Conservation (phyloP, 2,113 vertebrate genomes). For the Pluvialis apricaria region DNA sequence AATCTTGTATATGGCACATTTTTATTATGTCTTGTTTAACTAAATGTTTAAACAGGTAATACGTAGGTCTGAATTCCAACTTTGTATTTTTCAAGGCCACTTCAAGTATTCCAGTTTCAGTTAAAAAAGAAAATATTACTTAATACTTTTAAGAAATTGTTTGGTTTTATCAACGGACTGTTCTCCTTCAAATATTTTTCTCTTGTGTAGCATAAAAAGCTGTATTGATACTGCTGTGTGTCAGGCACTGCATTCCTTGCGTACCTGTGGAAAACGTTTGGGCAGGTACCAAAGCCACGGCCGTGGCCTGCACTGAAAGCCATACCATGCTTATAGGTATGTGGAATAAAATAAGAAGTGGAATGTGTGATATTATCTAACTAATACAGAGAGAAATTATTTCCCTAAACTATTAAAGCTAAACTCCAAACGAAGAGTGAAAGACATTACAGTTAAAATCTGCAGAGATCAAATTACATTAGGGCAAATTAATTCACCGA, state of each 20-base stretch:
- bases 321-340: not conserved
- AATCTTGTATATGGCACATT: conserved; percentile 21
- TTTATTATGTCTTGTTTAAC: conserved; percentile 33
- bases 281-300: conserved; percentile 1
- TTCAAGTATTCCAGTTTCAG: not conserved
- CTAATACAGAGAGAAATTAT: not conserved
- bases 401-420: conserved; percentile 3
- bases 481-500: conserved; percentile 21
- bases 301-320: not conserved
- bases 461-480: conserved; percentile 38
- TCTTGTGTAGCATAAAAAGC: conserved; percentile 38
- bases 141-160: not conserved
- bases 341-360: not conserved
- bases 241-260: conserved; percentile 4
- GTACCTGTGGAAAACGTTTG: not conserved
- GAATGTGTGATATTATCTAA: not conserved
- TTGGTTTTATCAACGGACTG: conserved; percentile 33
- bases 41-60: conserved; percentile 32
- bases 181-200: not conserved
- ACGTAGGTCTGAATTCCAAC: not conserved
- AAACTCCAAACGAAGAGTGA: not conserved
- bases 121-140: not conserved
- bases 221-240: not conserved
- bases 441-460: not conserved
- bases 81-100: conserved; percentile 17